These are phyloP conservation scores for Pseudorhombus dupliciocellatus DNA, from an alignment of 2,113 vertebrate species.

Conservation along the genomic window DNA sequence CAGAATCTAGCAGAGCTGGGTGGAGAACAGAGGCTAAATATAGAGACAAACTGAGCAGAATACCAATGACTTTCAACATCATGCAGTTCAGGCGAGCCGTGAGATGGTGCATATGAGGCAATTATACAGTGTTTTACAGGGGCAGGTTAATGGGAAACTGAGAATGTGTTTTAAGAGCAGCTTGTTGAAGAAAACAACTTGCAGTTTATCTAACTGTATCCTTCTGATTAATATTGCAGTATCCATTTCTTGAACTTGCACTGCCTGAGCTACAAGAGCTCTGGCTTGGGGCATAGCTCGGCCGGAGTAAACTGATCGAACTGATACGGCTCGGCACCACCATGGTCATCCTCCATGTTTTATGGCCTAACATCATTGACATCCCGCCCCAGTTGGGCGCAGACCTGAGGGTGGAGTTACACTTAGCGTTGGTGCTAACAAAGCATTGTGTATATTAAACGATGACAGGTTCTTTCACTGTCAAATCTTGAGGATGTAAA, in stretches of 20 bases:
- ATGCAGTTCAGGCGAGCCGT: slow-evolving; percentile 20
- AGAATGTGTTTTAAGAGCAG: slow-evolving; percentile 2
- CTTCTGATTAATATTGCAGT: too few relatives aligned
- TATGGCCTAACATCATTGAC: too few relatives aligned
- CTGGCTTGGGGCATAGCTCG: too few relatives aligned
- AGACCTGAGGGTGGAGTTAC: too few relatives aligned
- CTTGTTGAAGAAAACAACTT: neutral
- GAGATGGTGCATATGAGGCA: slow-evolving; percentile 10
- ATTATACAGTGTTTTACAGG: slow-evolving; percentile 16
- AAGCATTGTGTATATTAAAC: neutral
- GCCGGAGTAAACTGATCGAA: too few relatives aligned
- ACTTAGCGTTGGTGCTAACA: neutral
- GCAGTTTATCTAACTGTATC: neutral
- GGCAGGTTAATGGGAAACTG: slow-evolving; percentile 8
- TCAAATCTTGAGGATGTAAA: neutral
- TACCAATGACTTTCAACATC: slow-evolving; percentile 58
- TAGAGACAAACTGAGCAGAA: slow-evolving; percentile 48
- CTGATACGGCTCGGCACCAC: too few relatives aligned
- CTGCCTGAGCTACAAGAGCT: too few relatives aligned
- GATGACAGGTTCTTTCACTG: neutral
- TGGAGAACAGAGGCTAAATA: slow-evolving; percentile 56
- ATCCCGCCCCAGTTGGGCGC: too few relatives aligned
- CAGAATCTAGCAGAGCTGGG: slow-evolving; percentile 46
- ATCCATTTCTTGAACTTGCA: too few relatives aligned
- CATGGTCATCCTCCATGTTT: too few relatives aligned